Evolutionary conservation across 2,797 vertebrate genomes (phyloP).

Genomic region (Adrianichthys oophorus): DNA sequence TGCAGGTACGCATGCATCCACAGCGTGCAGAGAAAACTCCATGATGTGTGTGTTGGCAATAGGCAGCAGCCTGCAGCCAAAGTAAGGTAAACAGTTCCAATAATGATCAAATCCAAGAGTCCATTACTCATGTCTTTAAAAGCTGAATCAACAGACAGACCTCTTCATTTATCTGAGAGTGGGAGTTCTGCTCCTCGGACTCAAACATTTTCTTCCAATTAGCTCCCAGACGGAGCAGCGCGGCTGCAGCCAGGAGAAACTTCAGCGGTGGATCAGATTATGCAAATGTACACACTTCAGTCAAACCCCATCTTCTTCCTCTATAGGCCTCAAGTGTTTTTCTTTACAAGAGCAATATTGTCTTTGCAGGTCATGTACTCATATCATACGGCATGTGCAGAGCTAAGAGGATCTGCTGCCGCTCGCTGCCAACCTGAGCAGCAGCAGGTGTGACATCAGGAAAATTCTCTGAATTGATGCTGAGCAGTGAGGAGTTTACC

Average conservation of each 20-base stretch:
- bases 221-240: constrained; percentile 39
- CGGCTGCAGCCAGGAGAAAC: constrained; percentile 51
- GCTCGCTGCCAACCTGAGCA: constrained; percentile 13
- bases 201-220: constrained; percentile 64
- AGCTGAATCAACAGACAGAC: constrained; percentile 56
- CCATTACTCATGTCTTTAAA: constrained; percentile 56
- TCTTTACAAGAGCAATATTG: constrained; percentile 64
- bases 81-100: constrained; percentile 29
- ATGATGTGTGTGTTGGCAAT: constrained; percentile 11
- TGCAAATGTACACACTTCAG: constrained; percentile 60
- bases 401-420: constrained; percentile 28
- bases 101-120: constrained; percentile 46
- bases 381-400: constrained; percentile 58
- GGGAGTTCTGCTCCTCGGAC: constrained; percentile 40
- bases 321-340: constrained; percentile 56
- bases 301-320: constrained; percentile 58
- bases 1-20: constrained; percentile 16
- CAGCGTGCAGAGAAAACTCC: neutral
- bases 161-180: constrained; percentile 44
- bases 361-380: constrained; percentile 58
- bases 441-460: constrained; percentile 7
- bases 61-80: constrained; percentile 17
- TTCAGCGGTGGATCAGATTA: constrained; percentile 59
- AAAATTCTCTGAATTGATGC: constrained; percentile 4
- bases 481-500: neutral